Evolutionary conservation across 2,888 invertebrate genomes (phyloP), one percentile per base, ranked within the genome.

Genomic region (Hemithea aestivaria): DNA sequence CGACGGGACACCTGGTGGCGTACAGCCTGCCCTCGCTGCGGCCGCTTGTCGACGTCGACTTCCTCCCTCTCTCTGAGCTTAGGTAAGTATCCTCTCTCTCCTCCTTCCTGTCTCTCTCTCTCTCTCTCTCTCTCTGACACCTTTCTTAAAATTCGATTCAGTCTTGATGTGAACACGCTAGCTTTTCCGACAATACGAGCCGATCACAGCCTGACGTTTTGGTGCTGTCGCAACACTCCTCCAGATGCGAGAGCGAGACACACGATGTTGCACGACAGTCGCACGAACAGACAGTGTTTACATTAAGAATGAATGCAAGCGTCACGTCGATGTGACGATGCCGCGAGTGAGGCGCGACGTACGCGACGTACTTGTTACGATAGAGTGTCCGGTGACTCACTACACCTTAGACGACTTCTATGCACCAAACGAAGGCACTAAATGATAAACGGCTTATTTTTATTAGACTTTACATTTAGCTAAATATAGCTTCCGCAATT

Each of bases 21-120:
- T 96, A 96, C 89, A 97, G 96, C 88, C 90, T 99, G 80, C 99
- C 99, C 46, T 97, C 97, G 75, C 91, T 99, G 64, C 93, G 96
- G 81, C 94, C 94, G 60, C 91, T 99, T 52, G 90, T 97, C 67
- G 96, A 98, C 82, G 92, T 96, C 48, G 96, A 97, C 85, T 97
- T 98, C 89, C 91, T 98, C 67, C 97, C 98, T 48, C 91, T 96
- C 56, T 92, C 95, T 53, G 97, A 98, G 85, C 92, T 97, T 87
- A 97, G 96, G 96, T 96, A 89, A 89, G 84, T 65, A 32, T 34
- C 29, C 40, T 10, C 40, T 7, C 23, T 16, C 24, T 30, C 20
- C 28, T 7, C 32, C 27, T 6, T 6, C 27, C 23, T 29, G 20
- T 28, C 10, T 25, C 10, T 12, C 28, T 5, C 2, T 16, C 6